These are phyloP conservation scores for Steromphala cineraria DNA, from an alignment of 2,888 invertebrate species.

Conservation along the genomic window DNA sequence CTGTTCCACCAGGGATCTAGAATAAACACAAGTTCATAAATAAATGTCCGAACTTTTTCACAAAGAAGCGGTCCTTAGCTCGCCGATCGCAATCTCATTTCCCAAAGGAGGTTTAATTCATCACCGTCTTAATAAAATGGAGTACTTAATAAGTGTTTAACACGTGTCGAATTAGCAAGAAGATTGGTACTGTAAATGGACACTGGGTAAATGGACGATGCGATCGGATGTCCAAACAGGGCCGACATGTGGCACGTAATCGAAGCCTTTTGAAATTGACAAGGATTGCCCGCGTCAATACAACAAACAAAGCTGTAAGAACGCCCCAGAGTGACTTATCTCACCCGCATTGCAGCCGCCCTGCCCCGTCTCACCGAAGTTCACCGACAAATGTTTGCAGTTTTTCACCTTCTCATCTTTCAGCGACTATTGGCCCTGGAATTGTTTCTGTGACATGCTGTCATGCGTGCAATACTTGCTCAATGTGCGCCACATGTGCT, in stretches of 20 bases:
- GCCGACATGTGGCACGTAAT: neutral
- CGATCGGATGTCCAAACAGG: neutral
- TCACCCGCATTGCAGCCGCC: neutral
- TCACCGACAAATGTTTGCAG: neutral
- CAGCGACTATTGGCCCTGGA: neutral
- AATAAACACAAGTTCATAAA: too few species aligned
- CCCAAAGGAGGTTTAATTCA: too few species aligned
- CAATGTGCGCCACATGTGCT: neutral
- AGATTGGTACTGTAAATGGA: neutral
- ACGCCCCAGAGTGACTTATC: conserved; percentile 2
- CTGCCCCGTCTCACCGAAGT: neutral
- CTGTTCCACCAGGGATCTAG: too few species aligned
- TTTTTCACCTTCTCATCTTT: neutral
- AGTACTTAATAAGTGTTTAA: neutral
- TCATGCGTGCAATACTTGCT: conserved; percentile 1
- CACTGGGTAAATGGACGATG: neutral
- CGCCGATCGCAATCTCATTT: too few species aligned
- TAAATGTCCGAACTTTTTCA: too few species aligned
- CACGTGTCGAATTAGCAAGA: neutral
- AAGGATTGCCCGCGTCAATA: neutral
- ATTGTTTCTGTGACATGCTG: neutral
- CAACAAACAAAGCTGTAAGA: neutral
- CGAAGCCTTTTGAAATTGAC: neutral
- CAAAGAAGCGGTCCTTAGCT: too few species aligned
- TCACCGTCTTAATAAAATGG: too few species aligned